These are phyloP conservation scores for Gadus chalcogrammus DNA, from an alignment of 2,113 vertebrate species.

Conservation along the genomic window DNA sequence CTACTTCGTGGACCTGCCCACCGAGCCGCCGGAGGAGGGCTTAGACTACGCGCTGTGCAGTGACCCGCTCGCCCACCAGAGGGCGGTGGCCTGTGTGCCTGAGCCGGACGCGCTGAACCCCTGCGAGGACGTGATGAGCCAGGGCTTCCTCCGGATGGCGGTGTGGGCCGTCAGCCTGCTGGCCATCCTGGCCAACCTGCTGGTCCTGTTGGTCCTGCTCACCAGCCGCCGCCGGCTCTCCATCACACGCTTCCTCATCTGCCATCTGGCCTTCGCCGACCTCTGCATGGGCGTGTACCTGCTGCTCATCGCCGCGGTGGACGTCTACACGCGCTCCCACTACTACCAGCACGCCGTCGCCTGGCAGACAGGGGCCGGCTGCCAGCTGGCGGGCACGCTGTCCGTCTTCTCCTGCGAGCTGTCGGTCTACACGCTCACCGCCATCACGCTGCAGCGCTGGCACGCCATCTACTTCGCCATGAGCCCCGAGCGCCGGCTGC, in stretches of 20 bases:
- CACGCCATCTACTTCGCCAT: conserved; percentile 86
- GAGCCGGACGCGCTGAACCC: conserved; percentile 87
- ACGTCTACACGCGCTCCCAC: conserved; percentile 81
- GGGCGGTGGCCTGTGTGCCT: conserved; percentile 77
- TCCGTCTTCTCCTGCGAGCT: conserved; percentile 85
- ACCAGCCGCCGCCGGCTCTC: conserved; percentile 86
- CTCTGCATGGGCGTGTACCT: conserved; percentile 88
- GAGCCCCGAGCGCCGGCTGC: conserved; percentile 79
- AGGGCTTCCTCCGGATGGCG: conserved; percentile 75
- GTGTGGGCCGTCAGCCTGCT: conserved; percentile 87
- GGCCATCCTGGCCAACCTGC: conserved; percentile 81
- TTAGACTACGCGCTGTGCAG: conserved; percentile 80
- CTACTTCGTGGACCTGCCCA: conserved; percentile 32
- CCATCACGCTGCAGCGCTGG: conserved; percentile 88
- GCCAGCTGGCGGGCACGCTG: conserved; percentile 81
- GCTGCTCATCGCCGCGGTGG: conserved; percentile 83
- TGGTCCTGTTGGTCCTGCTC: conserved; percentile 82
- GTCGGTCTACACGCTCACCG: conserved; percentile 82
- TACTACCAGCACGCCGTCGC: conserved; percentile 86
- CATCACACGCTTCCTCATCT: conserved; percentile 86
- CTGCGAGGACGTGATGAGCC: conserved; percentile 90
- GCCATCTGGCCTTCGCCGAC: conserved; percentile 88
- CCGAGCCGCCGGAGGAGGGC: conserved; percentile 59
- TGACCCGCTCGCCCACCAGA: conserved; percentile 36
- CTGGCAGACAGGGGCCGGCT: conserved; percentile 88